Conservation (phyloP, 2,888 invertebrate genomes). For the Sclerodermus sp. region DNA sequence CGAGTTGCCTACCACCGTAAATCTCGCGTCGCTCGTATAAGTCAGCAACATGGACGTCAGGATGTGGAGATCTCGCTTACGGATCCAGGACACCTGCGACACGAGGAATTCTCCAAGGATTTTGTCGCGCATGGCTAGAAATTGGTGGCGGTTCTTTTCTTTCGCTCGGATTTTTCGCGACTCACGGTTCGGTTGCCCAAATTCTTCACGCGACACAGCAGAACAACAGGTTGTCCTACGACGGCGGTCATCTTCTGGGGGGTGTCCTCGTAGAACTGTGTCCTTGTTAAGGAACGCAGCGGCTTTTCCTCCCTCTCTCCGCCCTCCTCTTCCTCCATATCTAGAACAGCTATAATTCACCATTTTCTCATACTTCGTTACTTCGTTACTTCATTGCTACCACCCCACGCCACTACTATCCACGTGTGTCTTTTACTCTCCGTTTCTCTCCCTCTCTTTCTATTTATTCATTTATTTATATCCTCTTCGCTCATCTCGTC, state of each 20-base stretch:
- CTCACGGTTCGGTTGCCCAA: slow-evolving; percentile 84
- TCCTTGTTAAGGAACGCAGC: slow-evolving; percentile 59
- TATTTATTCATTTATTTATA: too few species aligned
- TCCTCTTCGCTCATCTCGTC: too few species aligned
- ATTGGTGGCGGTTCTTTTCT: too few species aligned
- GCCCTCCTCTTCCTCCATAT: slow-evolving; percentile 19
- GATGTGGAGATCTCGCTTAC: slow-evolving; percentile 63
- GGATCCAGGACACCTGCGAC: slow-evolving; percentile 69
- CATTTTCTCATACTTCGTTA: slow-evolving; percentile 4
- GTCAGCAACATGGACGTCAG: slow-evolving; percentile 68
- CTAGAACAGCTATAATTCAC: slow-evolving; percentile 10
- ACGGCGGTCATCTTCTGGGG: slow-evolving; percentile 80
- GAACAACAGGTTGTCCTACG: slow-evolving; percentile 76
- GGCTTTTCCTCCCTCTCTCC: slow-evolving; percentile 19
- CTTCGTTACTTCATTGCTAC: too few species aligned
- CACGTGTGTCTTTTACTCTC: too few species aligned
- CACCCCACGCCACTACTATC: too few species aligned
- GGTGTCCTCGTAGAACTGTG: slow-evolving; percentile 80
- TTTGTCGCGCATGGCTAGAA: background rate
- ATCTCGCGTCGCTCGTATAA: slow-evolving; percentile 70
- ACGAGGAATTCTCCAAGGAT: slow-evolving; percentile 8
- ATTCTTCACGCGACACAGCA: slow-evolving; percentile 80
- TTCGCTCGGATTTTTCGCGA: slow-evolving; percentile 19
- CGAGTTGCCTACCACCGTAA: slow-evolving; percentile 66
- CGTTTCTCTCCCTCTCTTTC: too few species aligned